A percentile compares a stretch with the other conserved stretches of the same genome.
These are phyloP conservation scores for Trachurus trachurus DNA, from an alignment of 2,797 vertebrate species.

Conservation along the genomic window DNA sequence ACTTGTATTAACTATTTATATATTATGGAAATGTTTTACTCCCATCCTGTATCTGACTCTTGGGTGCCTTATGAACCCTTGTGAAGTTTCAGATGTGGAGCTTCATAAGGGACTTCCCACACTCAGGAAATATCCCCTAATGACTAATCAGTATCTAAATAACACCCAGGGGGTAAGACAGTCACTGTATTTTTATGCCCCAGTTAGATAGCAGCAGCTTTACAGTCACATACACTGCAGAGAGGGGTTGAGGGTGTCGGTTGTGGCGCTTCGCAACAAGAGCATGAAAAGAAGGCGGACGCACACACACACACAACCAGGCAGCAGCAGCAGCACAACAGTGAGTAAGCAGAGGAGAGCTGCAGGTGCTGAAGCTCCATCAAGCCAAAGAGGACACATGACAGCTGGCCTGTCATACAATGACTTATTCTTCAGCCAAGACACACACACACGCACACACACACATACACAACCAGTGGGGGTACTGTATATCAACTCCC, in stretches of 20 bases:
- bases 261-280: slow-evolving; percentile 40
- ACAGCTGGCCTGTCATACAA: slow-evolving; percentile 88
- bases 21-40: background rate
- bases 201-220: slow-evolving; percentile 10
- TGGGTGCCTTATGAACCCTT: background rate
- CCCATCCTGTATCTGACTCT: background rate
- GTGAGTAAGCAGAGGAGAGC: slow-evolving; percentile 67
- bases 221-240: slow-evolving; percentile 7
- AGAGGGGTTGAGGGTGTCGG: slow-evolving; percentile 1
- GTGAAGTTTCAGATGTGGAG: slow-evolving; percentile 4
- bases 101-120: slow-evolving; percentile 53
- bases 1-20: background rate
- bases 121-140: slow-evolving; percentile 27
- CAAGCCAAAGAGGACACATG: slow-evolving; percentile 75
- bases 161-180: slow-evolving; percentile 23
- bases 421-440: slow-evolving; percentile 83
- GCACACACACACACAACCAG: slow-evolving; percentile 4
- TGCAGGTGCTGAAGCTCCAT: slow-evolving; percentile 74
- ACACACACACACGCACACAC: slow-evolving; percentile 35
- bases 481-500: slow-evolving; percentile 35
- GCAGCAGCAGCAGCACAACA: slow-evolving; percentile 14
- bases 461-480: slow-evolving; percentile 34
- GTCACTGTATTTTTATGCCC: slow-evolving; percentile 27
- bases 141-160: slow-evolving; percentile 41
- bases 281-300: slow-evolving; percentile 51